Conservation (phyloP, 1,140 invertebrate genomes). For the Octopus sinensis region DNA sequence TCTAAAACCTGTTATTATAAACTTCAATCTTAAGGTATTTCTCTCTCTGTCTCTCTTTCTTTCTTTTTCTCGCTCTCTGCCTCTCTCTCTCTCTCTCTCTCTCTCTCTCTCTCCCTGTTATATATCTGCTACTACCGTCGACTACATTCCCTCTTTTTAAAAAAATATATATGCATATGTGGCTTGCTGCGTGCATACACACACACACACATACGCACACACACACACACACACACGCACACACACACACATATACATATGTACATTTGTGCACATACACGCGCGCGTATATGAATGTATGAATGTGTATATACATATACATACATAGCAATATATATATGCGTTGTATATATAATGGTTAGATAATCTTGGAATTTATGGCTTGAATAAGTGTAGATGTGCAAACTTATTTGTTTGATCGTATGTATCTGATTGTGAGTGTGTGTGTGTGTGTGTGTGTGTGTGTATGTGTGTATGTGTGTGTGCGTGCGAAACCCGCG, state of each 20-base stretch:
- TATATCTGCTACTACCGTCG: not conserved
- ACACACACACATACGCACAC: not conserved
- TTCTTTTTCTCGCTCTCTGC: no score
- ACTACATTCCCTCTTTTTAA: not conserved
- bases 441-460: not conserved
- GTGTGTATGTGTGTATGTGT: slow-evolving; percentile 1
- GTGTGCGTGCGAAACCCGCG: not conserved
- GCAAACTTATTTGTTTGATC: no score
- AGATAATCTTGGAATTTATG: no score
- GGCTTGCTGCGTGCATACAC: not conserved
- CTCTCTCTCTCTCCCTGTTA: no score
- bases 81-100: no score
- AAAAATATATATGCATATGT: not conserved
- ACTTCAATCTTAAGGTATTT: no score
- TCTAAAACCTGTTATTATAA: no score
- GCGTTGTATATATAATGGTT: not conserved
- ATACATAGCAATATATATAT: not conserved
- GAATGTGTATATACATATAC: not conserved
- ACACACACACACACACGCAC: not conserved
- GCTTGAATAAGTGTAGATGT: no score
- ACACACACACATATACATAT: not conserved
- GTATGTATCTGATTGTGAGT: not conserved
- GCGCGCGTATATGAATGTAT: not conserved
- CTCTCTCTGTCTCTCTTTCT: no score
- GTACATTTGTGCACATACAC: not conserved